phyloP scores from a whole-genome alignment of 2,888 invertebrate genomes.

The Apodemia zela region DNA sequence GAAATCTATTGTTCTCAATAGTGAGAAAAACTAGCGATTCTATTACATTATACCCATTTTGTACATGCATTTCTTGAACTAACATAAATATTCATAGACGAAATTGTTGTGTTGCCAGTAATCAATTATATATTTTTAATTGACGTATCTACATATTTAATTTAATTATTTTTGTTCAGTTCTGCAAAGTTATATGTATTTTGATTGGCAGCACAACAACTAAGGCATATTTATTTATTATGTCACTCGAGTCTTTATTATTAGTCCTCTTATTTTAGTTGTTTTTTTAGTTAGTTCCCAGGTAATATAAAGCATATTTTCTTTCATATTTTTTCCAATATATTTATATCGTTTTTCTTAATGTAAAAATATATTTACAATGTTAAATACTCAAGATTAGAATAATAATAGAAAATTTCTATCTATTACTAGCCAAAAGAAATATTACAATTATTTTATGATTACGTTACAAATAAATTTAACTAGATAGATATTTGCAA shows the following conservation, averaged over 20 bases:
- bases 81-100: not conserved
- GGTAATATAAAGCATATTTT: not conserved
- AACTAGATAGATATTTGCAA: conserved; percentile 24
- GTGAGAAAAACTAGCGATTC: not conserved
- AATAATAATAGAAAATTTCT: conserved; percentile 12
- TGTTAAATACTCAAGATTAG: conserved; percentile 11
- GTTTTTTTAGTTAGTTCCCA: not conserved
- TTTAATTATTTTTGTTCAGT: not conserved
- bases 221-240: not conserved
- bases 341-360: not conserved
- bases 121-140: not conserved
- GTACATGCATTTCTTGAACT: conserved; percentile 12
- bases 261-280: not conserved
- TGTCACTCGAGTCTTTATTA: not conserved
- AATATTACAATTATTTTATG: conserved; percentile 18
- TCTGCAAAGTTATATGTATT: not conserved
- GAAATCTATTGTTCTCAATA: conserved; percentile 8
- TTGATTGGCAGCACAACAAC: not conserved
- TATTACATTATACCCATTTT: conserved; percentile 4
- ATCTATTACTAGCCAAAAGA: conserved; percentile 16
- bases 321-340: not conserved
- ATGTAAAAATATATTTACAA: not conserved
- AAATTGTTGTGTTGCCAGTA: conserved; percentile 6
- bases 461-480: conserved; percentile 18
- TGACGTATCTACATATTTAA: not conserved